phyloP scores from a whole-genome alignment of 37 sponge, comb jelly and placozoan species.

The Hormiphora californensis region DNA sequence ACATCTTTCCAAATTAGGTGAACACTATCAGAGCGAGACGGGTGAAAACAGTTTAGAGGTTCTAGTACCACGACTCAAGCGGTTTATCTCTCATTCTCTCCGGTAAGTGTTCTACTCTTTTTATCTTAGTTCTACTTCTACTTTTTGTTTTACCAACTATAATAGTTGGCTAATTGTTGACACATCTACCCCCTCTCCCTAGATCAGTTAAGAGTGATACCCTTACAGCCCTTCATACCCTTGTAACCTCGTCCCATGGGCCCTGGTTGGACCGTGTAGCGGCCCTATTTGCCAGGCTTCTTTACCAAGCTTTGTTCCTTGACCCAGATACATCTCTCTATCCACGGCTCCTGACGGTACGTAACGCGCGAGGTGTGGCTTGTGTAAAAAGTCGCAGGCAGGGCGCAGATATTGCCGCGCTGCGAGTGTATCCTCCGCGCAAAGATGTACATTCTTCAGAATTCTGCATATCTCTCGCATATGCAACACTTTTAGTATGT shows the following conservation, averaged over 20 bases:
- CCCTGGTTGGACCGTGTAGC: slow-evolving; percentile 3
- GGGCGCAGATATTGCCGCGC: too few relatives aligned
- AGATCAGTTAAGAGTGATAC: slow-evolving; percentile 12
- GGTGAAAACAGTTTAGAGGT: neutral
- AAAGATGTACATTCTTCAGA: too few relatives aligned
- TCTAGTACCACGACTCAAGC: neutral
- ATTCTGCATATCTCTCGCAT: too few relatives aligned
- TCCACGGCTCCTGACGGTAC: neutral
- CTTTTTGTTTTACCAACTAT: neutral
- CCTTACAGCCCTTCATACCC: neutral
- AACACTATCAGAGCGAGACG: neutral
- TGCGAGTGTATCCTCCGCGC: too few relatives aligned
- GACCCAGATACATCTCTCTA: neutral
- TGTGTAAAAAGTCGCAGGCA: too few relatives aligned
- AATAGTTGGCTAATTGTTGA: neutral
- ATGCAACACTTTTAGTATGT: neutral
- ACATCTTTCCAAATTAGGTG: too few relatives aligned
- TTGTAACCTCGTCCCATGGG: neutral
- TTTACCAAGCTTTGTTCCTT: neutral
- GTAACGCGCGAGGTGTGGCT: too few relatives aligned
- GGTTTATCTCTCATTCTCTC: neutral
- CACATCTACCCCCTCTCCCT: neutral
- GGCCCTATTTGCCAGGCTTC: slow-evolving; percentile 14
- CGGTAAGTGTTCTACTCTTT: neutral
- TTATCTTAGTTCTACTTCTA: neutral